Base-by-base conservation (phyloP, 35 echinoderm and acorn worm genomes). In the Diadema setosum region DNA sequence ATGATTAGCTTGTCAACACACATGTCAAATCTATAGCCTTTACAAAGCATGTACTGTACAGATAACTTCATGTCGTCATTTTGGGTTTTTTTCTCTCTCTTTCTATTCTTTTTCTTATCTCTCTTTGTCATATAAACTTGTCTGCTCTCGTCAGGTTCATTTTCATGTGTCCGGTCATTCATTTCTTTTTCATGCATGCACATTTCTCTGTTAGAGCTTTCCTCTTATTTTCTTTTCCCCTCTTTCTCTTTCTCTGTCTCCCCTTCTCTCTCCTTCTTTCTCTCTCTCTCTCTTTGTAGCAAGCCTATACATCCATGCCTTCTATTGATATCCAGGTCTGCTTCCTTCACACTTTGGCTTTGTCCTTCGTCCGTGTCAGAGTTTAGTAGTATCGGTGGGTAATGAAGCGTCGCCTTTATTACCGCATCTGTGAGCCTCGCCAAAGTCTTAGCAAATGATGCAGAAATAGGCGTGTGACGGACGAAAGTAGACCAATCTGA, bases 391-490 rank as follows among this genome's bases (percentile, higher is more conserved):
- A 34, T 67, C 37, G 27, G 63, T 34, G 63, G 63, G 63, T 67
- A 67, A 67, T 67, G 63, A 67, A 67, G 63, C 63, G 30, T 67
- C 63, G 9, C 27, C 37, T 7, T 67, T 67, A 67, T 34, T 67
- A 34, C 63, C 63, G 63, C 63, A 67, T 67, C 63, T 67, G 63
- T 67, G 63, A 67, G 37, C 63, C 63, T 67, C 63, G 30, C n/a
- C 63, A n/a, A 67, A 67, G 63, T 67, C 63, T 67, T 67, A 67
- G 63, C 26, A 67, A 67, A 67, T 67, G 63, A 67, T 67, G 63
- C 63, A 67, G 63, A 67, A 67, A 67, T 67, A 34, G 63, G 63
- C 63, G 30, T 67, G 37, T n/a, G n/a, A n/a, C n/a, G n/a, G n/a
- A n/a, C n/a, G n/a, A n/a, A n/a, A n/a, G n/a, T n/a, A n/a, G n/a